phyloP scores from a whole-genome alignment of 2,888 invertebrate species.

The Julus scanicus region DNA sequence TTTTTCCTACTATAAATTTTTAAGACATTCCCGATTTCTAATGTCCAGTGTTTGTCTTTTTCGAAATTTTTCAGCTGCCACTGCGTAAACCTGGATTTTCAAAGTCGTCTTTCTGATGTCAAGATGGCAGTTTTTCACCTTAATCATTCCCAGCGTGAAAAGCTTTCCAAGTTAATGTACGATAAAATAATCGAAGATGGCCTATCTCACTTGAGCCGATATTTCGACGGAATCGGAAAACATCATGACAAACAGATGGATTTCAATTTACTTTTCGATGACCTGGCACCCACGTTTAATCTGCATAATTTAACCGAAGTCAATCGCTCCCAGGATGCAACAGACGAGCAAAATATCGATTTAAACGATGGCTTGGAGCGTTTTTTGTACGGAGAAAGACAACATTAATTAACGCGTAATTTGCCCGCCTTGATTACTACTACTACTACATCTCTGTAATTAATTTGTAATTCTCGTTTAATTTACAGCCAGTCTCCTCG shows the following conservation, averaged over 20 bases:
- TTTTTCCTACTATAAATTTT: background rate
- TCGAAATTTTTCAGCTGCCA: background rate
- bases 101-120: background rate
- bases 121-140: slow-evolving; percentile 30
- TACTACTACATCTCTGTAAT: background rate
- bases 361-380: slow-evolving; percentile 9
- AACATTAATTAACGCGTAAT: slow-evolving; percentile 4
- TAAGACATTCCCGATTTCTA: background rate
- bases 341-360: background rate
- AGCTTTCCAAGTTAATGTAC: slow-evolving; percentile 30
- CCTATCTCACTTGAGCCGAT: slow-evolving; percentile 8
- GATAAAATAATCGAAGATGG: slow-evolving; percentile 7
- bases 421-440: background rate
- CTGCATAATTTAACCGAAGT: slow-evolving; percentile 25
- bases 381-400: slow-evolving; percentile 41
- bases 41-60: background rate
- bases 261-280: slow-evolving; percentile 45
- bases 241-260: background rate
- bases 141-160: background rate
- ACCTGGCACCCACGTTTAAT: slow-evolving; percentile 40
- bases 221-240: slow-evolving; percentile 40
- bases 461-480: background rate
- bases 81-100: slow-evolving; percentile 4
- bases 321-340: background rate
- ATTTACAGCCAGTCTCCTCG: background rate